Evolutionary conservation across 2,888 invertebrate species (phyloP), one percentile per base, ranked within the genome.

Genomic region (Aphodius sticticus): DNA sequence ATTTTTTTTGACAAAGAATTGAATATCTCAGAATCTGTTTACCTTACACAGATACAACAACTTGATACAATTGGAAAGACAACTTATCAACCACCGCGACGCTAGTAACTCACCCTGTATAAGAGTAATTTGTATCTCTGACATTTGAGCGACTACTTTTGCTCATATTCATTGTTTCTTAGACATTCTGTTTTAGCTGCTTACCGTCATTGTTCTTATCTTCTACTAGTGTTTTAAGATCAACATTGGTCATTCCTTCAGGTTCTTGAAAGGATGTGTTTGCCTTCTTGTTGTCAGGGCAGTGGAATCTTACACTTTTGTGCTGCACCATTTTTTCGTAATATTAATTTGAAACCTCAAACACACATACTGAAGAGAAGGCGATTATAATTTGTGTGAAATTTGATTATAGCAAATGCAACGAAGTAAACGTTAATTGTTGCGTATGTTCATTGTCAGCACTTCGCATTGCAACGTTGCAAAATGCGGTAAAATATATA

Each of bases 221-320:
- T 14, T 35, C 35, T 12, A 35, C 74, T 26, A 84, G 78, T 69
- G 83, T 84, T 79, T 86, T 85, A 77, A 88, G 81, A 81, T 88
- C 88, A 77, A 88, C 85, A 15, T 86, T 87, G 12, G 86, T 86
- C 87, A 88, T 86, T 14, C 86, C 87, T 76, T 87, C 87, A 12
- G 88, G 88, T 84, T 88, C 88, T 77, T 82, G 81, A 79, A 87
- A 87, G 16, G 86, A 85, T 80, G 83, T 80, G 16, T 83, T 82
- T 53, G 81, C 82, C 69, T 82, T 79, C 37, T 74, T 74, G n/a
- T 37, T 74, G 77, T 79, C 78, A 76, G 77, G 78, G 69, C 82
- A 82, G 38, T 81, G 81, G 79, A 84, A 84, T 70, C 79, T 83
- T 69, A 83, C 84, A 80, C 77, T 80, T 82, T 84, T 84, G 69